These are phyloP conservation scores for Chrysocyon brachyurus DNA, from an alignment of 2,797 vertebrate genomes.

Conservation along the genomic window DNA sequence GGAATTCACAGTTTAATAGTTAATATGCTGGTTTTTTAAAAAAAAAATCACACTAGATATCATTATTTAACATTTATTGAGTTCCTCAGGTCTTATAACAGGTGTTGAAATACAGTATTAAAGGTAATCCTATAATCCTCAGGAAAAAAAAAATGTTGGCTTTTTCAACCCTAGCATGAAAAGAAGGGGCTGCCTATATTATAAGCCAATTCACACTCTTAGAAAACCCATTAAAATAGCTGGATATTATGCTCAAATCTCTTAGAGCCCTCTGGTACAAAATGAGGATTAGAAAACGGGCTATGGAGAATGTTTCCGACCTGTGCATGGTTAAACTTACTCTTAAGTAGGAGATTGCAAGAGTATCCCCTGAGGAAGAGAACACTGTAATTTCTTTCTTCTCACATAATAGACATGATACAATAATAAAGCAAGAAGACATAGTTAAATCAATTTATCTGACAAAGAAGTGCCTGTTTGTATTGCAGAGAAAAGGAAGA, in stretches of 20 bases:
- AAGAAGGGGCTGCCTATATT: slow-evolving; percentile 55
- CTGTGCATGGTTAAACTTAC: not conserved
- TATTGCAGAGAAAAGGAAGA: not conserved
- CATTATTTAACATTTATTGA: slow-evolving; percentile 74
- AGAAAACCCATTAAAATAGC: slow-evolving; percentile 70
- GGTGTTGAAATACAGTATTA: slow-evolving; percentile 68
- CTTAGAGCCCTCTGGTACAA: slow-evolving; percentile 58
- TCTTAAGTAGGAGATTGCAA: slow-evolving; percentile 26
- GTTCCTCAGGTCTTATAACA: slow-evolving; percentile 49
- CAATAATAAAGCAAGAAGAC: slow-evolving; percentile 54
- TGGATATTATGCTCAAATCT: slow-evolving; percentile 67
- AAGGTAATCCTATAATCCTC: slow-evolving; percentile 77
- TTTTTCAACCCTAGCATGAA: slow-evolving; percentile 65
- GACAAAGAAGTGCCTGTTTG: not conserved
- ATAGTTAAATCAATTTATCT: not conserved
- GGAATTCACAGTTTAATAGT: slow-evolving; percentile 54
- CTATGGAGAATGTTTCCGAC: slow-evolving; percentile 40
- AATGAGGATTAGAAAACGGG: slow-evolving; percentile 62
- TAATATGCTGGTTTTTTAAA: slow-evolving; percentile 1
- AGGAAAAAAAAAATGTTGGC: slow-evolving; percentile 61
- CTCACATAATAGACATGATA: not conserved
- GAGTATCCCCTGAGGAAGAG: not conserved
- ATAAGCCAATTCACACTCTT: slow-evolving; percentile 64
- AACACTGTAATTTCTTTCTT: not conserved
- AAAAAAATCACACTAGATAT: slow-evolving; percentile 46